Evolutionary conservation across 2,888 invertebrate genomes (phyloP).

Genomic region (Fragum fragum): DNA sequence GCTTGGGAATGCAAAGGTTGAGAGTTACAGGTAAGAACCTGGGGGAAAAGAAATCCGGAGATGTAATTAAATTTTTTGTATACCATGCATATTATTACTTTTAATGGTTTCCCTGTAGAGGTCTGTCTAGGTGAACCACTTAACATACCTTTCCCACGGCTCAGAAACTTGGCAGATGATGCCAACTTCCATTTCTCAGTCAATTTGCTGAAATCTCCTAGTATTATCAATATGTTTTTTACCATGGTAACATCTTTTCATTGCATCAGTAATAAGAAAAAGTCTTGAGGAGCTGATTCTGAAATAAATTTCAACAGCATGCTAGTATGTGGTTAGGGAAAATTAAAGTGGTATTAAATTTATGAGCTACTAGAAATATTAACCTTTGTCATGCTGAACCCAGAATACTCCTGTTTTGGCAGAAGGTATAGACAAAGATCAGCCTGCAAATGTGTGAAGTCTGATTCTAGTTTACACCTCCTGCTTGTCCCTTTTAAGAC

Average conservation of each 20-base stretch:
- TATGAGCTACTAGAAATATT: too few relatives aligned
- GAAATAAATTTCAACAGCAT: too few relatives aligned
- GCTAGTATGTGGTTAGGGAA: too few relatives aligned
- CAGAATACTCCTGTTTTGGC: too few relatives aligned
- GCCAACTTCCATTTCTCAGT: not conserved
- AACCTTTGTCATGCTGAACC: too few relatives aligned
- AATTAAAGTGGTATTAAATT: too few relatives aligned
- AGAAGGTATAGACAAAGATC: too few relatives aligned
- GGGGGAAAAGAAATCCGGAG: not conserved
- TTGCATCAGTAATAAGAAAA: not conserved
- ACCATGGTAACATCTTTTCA: not conserved
- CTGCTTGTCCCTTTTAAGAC: too few relatives aligned
- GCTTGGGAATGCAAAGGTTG: not conserved
- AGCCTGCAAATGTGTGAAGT: too few relatives aligned
- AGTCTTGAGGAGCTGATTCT: too few relatives aligned
- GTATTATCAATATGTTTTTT: not conserved
- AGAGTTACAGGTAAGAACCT: constrained; percentile 15
- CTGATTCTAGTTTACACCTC: too few relatives aligned
- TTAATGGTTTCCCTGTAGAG: constrained; percentile 14
- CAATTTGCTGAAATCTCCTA: not conserved
- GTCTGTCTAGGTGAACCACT: constrained; percentile 27
- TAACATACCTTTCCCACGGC: constrained; percentile 32
- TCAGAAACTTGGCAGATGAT: not conserved
- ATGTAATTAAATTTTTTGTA: constrained; percentile 30
- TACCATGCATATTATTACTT: constrained; percentile 26